Percentiles rank a stretch among this genome's conserved stretches.
phyloP scores from a whole-genome alignment of 2,888 invertebrate genomes.

The Caenorhabditis sp. region DNA sequence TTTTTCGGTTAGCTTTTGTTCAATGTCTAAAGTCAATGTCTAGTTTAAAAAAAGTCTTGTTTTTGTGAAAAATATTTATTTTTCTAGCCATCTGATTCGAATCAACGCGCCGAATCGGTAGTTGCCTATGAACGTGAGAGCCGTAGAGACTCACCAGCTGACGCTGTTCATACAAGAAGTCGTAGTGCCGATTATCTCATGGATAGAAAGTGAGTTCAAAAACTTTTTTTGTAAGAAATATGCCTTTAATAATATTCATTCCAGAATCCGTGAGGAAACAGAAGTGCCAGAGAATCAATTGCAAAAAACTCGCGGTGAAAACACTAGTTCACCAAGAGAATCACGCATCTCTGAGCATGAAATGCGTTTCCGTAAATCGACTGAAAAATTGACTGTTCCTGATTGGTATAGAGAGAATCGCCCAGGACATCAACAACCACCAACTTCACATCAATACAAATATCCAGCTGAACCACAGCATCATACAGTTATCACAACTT shows the following conservation, averaged over 20 bases:
- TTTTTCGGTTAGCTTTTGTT: neutral
- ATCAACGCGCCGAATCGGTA: slow-evolving; percentile 51
- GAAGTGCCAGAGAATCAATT: slow-evolving; percentile 71
- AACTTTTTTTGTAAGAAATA: no score
- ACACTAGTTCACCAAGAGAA: slow-evolving; percentile 35
- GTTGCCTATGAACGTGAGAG: slow-evolving; percentile 57
- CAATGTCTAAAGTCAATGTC: neutral
- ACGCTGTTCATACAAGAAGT: slow-evolving; percentile 65
- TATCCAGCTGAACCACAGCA: slow-evolving; percentile 14
- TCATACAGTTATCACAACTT: slow-evolving; percentile 17
- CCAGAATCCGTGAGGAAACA: slow-evolving; percentile 67
- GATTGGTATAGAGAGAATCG: slow-evolving; percentile 68
- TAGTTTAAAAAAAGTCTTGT: neutral
- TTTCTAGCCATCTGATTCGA: slow-evolving; percentile 41
- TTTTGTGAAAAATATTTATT: neutral
- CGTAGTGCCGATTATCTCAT: slow-evolving; percentile 70
- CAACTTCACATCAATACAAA: slow-evolving; percentile 28
- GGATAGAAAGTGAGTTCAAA: slow-evolving; percentile 60
- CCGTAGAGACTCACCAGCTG: slow-evolving; percentile 52
- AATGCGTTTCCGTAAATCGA: slow-evolving; percentile 69
- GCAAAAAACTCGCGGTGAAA: slow-evolving; percentile 65
- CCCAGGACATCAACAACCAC: slow-evolving; percentile 16
- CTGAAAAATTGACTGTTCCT: slow-evolving; percentile 68
- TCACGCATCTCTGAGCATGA: slow-evolving; percentile 67
- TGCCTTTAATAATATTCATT: no score